Conservation (phyloP, 2,888 invertebrate genomes). For the Gari tellinella region DNA sequence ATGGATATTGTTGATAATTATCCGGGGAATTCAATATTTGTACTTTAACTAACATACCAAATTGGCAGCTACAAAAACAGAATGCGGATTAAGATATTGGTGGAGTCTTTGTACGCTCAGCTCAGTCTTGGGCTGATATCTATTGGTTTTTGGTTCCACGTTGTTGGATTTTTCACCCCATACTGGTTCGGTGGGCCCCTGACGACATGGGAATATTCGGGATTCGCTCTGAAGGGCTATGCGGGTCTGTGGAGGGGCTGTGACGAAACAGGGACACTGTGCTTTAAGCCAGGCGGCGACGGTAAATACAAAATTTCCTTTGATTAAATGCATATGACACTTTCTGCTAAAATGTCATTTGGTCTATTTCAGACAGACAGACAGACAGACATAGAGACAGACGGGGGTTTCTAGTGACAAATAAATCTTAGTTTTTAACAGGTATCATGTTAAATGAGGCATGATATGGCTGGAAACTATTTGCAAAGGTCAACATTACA, state of each 20-base stretch:
- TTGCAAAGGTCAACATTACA: too few relatives aligned
- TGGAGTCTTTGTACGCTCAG: conserved; percentile 48
- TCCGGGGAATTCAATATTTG: too few relatives aligned
- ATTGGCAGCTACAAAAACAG: too few relatives aligned
- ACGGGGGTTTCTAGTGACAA: too few relatives aligned
- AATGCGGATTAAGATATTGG: conserved; percentile 45
- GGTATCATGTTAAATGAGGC: too few relatives aligned
- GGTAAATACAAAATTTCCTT: not conserved
- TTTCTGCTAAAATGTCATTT: too few relatives aligned
- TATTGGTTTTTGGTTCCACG: conserved; percentile 40
- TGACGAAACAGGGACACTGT: conserved; percentile 51
- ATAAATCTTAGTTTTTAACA: too few relatives aligned
- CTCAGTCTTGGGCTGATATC: conserved; percentile 29
- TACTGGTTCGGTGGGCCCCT: conserved; percentile 50
- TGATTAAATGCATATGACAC: not conserved
- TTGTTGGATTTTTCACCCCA: conserved; percentile 42
- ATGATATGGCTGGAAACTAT: too few relatives aligned
- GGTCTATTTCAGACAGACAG: too few relatives aligned
- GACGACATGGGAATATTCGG: conserved; percentile 27
- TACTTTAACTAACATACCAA: too few relatives aligned
- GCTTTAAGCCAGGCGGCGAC: conserved; percentile 48
- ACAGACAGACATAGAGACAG: too few relatives aligned
- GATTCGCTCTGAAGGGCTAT: conserved; percentile 45
- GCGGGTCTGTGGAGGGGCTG: conserved; percentile 60
- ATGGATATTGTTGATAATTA: too few relatives aligned